Conservation (phyloP, 2,113 vertebrate species). For the Saguinus imperator region DNA sequence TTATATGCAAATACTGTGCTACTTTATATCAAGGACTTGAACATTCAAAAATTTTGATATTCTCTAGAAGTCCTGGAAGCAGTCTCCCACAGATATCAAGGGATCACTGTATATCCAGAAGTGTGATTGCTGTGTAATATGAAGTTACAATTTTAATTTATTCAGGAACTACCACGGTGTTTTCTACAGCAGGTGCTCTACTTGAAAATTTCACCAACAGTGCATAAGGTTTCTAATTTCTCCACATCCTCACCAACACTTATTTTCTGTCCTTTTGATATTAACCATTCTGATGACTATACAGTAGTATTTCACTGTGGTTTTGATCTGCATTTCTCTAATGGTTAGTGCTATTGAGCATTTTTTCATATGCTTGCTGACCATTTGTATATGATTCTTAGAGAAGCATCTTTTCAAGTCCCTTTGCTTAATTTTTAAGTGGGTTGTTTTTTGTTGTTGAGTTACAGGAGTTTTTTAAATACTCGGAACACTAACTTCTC, state of each 20-base stretch:
- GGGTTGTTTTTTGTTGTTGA: neutral
- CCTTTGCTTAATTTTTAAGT: neutral
- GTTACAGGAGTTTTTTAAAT: neutral
- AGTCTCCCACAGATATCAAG: neutral
- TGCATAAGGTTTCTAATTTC: neutral
- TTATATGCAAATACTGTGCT: neutral
- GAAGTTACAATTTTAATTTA: neutral
- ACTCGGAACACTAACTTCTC: neutral
- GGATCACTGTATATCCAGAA: neutral
- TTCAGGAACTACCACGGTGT: neutral
- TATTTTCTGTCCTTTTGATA: neutral
- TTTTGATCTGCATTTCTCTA: neutral
- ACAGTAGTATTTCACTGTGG: neutral
- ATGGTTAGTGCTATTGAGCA: neutral
- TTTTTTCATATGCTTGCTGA: neutral
- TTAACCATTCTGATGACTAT: neutral
- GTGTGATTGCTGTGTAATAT: neutral
- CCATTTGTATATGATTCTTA: neutral
- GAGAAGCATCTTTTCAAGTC: neutral
- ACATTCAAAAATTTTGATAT: neutral
- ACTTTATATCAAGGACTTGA: neutral
- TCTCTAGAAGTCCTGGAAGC: neutral
- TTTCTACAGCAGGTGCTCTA: neutral
- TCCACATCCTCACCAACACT: neutral
- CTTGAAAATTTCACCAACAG: neutral